Evolutionary conservation across 2,888 invertebrate genomes (phyloP), one percentile per base, ranked within the genome.

Genomic region (Drosophila antonietae): DNA sequence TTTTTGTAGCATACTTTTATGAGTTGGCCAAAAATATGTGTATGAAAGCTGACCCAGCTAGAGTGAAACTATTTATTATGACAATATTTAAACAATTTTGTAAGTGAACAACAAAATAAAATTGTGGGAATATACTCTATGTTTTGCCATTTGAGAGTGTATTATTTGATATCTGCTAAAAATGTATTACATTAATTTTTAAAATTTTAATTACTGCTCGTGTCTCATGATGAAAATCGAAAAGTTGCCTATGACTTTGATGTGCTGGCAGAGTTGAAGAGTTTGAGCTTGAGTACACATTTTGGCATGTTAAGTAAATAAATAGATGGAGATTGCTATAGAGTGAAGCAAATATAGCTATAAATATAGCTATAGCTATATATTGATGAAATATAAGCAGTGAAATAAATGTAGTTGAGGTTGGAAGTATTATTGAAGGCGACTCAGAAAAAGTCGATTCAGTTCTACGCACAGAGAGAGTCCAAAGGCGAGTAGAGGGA

Each of bases 1-100:
- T 37, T 44, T 44, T 0, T 10, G 39, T 39, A 53, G 66, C 66
- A 66, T 66, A 64, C 28, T 65, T 65, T 44, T 44, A 15, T 3
- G 66, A 3, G 55, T 10, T 7, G 0, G 0, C 0, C 6, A 18
- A 18, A 51, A 51, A 15, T n/a, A 2, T n/a, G 6, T 9, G 4
- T 1, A 49, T 6, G n/a, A 4, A n/a, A 4, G 15, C n/a, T n/a
- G 47, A n/a, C 47, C 9, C n/a, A 49, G 10, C 15, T 9, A 15
- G 28, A 15, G 15, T 28, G 4, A 7, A 28, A 7, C 6, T 14
- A 6, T 46, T 46, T 20, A 28, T 2, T 0, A 10, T 2, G 1
- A 0, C 10, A 10, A 10, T 7, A 49, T 31, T n/a, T 31, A 8
- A 6, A 10, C 2, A 31, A n/a, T 2, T n/a, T 31, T 12, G 31